Percentiles rank a stretch among this genome's conserved stretches.
phyloP scores from a whole-genome alignment of 2,113 vertebrate genomes.

The Brachyhypopomus gauderio region DNA sequence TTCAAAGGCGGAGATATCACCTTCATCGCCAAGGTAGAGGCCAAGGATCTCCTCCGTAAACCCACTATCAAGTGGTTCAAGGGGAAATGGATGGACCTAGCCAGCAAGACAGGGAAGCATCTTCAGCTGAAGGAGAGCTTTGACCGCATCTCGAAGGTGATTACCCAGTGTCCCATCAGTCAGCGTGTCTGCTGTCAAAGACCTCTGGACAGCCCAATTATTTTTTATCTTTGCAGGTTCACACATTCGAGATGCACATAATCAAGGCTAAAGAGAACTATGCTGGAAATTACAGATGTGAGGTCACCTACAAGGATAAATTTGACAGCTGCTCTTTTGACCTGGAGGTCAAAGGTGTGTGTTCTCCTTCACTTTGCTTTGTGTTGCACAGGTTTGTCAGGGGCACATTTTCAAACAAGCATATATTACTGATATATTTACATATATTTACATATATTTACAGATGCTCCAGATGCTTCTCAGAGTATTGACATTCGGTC shows the following conservation, averaged over 20 bases:
- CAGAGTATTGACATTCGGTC: constrained; percentile 94
- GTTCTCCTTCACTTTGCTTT: constrained; percentile 13
- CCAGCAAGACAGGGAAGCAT: constrained; percentile 97
- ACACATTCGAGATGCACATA: constrained; percentile 98
- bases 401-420: background rate
- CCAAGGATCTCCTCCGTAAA: constrained; percentile 94
- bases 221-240: constrained; percentile 75
- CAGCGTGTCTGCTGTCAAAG: background rate
- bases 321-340: constrained; percentile 97
- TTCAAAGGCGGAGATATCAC: constrained; percentile 86
- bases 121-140: constrained; percentile 95
- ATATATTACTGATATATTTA: constrained; percentile 62
- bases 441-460: constrained; percentile 71
- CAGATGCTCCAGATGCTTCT: constrained; percentile 82
- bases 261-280: constrained; percentile 98
- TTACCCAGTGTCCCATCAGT: too few species aligned
- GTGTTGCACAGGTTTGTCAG: background rate
- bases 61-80: constrained; percentile 97
- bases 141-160: constrained; percentile 88
- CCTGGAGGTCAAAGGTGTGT: constrained; percentile 90
- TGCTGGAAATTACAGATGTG: constrained; percentile 94
- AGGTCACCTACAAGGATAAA: constrained; percentile 96
- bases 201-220: background rate
- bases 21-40: constrained; percentile 94
- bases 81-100: constrained; percentile 99